Evolutionary conservation across 2,888 invertebrate genomes (phyloP), one percentile per base, ranked within the genome.

Genomic region (Drosophila emarginata): DNA sequence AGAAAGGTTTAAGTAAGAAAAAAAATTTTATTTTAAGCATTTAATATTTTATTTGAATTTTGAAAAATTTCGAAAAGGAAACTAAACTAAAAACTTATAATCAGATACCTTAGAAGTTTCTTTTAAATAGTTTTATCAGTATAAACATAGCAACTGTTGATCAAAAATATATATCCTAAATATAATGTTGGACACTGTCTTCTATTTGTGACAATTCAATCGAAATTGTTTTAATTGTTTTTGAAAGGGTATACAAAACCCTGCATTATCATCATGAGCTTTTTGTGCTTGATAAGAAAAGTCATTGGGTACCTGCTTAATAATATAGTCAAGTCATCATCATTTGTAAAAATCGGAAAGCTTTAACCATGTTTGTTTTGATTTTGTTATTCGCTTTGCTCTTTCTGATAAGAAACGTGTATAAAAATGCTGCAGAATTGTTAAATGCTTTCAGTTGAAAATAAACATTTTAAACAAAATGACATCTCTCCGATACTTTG

Each of bases 361-460:
- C 45, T 45, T 45, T 21, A 11, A 21, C 14, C 36, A 4, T 32
- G 15, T 28, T 62, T 56, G 74, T 61, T 70, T 56, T 61, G 61
- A 61, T 73, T 67, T 67, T 50, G 18, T 21, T 54, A 50, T 59
- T 65, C 36, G 61, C 40, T 50, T 57, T 18, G 18, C 12, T 51
- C 52, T 36, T 36, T 11, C 11, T 40, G 71, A 69, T 69, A 70
- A 69, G 71, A 15, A 11, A 6, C 0, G 4, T 7, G 36, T 63
- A 70, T 70, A 70, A 45, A 70, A 71, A 9, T 5, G 4, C n/a
- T 1, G 5, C 11, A 4, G 11, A 9, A 12, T 4, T 4, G 2
- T 21, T 11, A 18, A 18, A 32, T 32, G 18, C 4, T 54, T 54
- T 18, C 58, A 54, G 53, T 36, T 2, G 5, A 36, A 1, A 14